Evolutionary conservation across 2,888 invertebrate species (phyloP), one percentile per base, ranked within the genome.

Genomic region (Hyalella azteca): DNA sequence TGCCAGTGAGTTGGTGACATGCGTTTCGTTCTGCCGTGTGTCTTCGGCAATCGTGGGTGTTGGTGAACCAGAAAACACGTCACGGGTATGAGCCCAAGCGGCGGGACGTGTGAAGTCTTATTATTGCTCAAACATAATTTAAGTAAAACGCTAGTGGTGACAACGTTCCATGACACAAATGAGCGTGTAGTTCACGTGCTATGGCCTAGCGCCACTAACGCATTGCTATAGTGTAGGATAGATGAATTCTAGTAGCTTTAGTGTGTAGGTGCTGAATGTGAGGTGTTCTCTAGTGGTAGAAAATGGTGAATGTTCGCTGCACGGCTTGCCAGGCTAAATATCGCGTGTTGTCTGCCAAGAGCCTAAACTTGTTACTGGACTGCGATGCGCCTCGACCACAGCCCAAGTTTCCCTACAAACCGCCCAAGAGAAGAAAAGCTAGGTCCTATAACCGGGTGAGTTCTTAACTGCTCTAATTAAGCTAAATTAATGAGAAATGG

Each of bases 401-500:
- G 36, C 87, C 87, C 22, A 86, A 86, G 81, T 87, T 88, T 85
- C 88, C 88, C 73, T 88, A 88, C 85, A 86, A 86, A 84, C 87
- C 88, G 22, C 87, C 88, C 85, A 86, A 86, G 85, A 86, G 86
- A 79, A 86, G 87, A 73, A 86, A 87, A 85, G 88, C 88, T 80
- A 87, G 89, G 84, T 89, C 88, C 59, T 88, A 87, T 81, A 88
- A 87, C 85, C 86, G 87, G 87, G 87, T 87, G 48, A 39, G 80
- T 79, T 48, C 9, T 22, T 29, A 26, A 54, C 9, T 9, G 22
- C 11, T 26, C 3, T 22, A n/a, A n/a, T n/a, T n/a, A n/a, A n/a
- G n/a, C n/a, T n/a, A n/a, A n/a, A n/a, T n/a, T n/a, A n/a, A n/a
- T n/a, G n/a, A n/a, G n/a, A n/a, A n/a, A n/a, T n/a, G n/a, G n/a